Conservation (phyloP, 2,113 vertebrate species). For the Uropsilus gracilis region DNA sequence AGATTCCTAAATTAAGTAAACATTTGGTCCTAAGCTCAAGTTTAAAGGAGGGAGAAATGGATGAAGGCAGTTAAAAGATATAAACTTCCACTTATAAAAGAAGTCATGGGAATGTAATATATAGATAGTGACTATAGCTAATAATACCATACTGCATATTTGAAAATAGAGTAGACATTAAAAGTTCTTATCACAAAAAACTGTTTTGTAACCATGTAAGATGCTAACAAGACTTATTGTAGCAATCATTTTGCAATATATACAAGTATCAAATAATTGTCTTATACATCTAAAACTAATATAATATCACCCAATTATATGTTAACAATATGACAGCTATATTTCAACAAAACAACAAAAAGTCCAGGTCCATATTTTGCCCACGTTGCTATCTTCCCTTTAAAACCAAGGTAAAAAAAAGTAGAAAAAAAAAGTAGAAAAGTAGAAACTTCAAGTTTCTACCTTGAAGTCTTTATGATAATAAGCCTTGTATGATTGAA, state of each 20-base stretch:
- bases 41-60: not conserved
- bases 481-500: not conserved
- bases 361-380: too few species aligned
- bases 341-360: too few species aligned
- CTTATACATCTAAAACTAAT: not conserved
- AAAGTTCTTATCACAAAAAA: not conserved
- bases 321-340: too few species aligned
- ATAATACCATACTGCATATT: not conserved
- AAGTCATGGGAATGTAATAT: not conserved
- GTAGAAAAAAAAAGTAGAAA: too few species aligned
- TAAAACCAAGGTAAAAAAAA: not conserved
- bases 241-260: not conserved
- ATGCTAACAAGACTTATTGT: not conserved
- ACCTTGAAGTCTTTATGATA: not conserved
- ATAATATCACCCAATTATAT: not conserved
- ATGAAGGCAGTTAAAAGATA: not conserved
- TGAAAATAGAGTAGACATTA: not conserved
- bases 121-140: not conserved
- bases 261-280: not conserved
- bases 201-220: not conserved
- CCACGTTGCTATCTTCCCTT: not conserved
- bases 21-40: not conserved
- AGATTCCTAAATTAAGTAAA: not conserved
- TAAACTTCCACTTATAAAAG: not conserved
- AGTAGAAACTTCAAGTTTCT: too few species aligned